Percentiles rank a stretch among this genome's conserved stretches.
Evolutionary conservation across 2,113 vertebrate species (phyloP).

Genomic region (Panthera tigris): DNA sequence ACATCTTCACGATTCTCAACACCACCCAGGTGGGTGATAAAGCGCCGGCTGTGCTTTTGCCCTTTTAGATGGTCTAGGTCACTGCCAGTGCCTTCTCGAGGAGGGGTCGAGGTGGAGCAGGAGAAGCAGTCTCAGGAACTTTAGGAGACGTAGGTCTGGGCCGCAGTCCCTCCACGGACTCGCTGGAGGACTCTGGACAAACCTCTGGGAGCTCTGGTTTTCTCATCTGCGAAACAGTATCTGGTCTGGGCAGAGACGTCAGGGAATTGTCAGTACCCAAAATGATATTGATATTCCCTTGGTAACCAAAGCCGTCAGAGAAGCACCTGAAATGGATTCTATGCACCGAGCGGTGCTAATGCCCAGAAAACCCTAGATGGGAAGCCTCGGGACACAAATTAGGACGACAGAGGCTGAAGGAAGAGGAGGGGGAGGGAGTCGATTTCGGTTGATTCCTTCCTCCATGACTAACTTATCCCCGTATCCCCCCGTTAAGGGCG

Average conservation of each 20-base stretch:
- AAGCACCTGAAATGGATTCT: neutral
- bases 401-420: neutral
- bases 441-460: neutral
- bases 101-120: rapidly evolving
- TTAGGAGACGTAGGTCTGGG: neutral
- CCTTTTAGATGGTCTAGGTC: neutral
- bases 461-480: neutral
- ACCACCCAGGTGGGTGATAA: constrained; percentile 84
- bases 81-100: neutral
- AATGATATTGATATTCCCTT: neutral
- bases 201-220: neutral
- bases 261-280: neutral
- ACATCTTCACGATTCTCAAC: constrained; percentile 86
- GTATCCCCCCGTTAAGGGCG: constrained; percentile 58
- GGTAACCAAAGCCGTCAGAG: neutral
- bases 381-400: neutral
- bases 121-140: neutral
- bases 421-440: neutral
- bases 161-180: neutral
- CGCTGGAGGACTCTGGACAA: neutral
- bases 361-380: neutral
- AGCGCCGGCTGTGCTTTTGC: too few species aligned
- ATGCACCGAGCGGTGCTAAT: neutral
- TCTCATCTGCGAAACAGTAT: neutral
- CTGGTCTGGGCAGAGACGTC: neutral